Base-by-base conservation (phyloP, 2,888 invertebrate species). In the Siphonodentalium dalli region DNA sequence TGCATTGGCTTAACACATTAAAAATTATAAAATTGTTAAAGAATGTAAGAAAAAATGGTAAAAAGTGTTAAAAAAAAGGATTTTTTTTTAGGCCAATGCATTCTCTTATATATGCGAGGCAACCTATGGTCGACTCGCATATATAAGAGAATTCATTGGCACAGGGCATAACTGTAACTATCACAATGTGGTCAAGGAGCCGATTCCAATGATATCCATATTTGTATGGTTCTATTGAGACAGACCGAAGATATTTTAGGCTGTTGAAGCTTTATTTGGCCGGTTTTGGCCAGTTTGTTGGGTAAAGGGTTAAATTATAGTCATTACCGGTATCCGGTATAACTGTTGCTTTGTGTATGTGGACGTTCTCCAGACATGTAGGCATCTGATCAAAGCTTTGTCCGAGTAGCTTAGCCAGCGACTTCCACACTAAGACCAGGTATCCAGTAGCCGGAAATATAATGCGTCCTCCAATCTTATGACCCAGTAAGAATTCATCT, bases 291-390 rank as follows among this genome's bases (percentile, higher is more conserved):
- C 18, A 15, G 33, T 5, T 15, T 18, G 21, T 21, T 38, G 15
- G 21, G 1, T 20, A 23, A 13, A 18, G 8, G 13, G 18, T 9
- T 7, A 38, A 38, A 38, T n/a, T n/a, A 13, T 8, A 15, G 7
- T 20, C 21, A 33, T 23, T 61, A 84, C 85, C 89, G 59, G 92
- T 90, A 75, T 91, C 91, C 13, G 91, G 90, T 82, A 98, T 86
- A 66, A 96, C 92, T 6, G 97, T 97, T 3, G 98, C 96, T 44
- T 94, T 87, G 72, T 90, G 90, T 81, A 98, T 93, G 66, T 90
- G 89, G 1, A 97, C 86, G 81, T 97, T 87, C 82, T 97, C 93
- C 64, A 99, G 85, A 2, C 92, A 85, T 0, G 99, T 89, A 0
- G 95, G 89, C 27, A 91, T 86, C 71, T 91, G 88, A 70, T 91